phyloP scores from a whole-genome alignment of 1,140 invertebrate species.

The Ditylenchus dipsaci region DNA sequence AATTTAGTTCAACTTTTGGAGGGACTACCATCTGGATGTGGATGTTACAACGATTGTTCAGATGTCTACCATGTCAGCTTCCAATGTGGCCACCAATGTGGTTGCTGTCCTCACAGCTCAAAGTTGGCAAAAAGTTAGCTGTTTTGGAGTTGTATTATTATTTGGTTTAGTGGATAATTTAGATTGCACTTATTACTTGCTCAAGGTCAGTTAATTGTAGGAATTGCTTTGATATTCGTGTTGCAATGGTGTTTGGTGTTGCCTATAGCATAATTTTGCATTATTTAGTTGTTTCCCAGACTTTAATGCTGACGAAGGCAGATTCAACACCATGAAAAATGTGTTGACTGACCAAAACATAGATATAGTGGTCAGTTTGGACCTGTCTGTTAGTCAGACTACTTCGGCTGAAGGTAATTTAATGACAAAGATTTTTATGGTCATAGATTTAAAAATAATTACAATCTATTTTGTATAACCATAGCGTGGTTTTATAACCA shows the following conservation, averaged over 20 bases:
- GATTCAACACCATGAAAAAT: not conserved
- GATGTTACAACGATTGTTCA: too few relatives aligned
- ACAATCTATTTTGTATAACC: too few relatives aligned
- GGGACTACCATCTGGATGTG: constrained; percentile 5
- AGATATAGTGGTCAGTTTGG: not conserved
- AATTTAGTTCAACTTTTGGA: constrained; percentile 33
- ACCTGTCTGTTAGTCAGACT: not conserved
- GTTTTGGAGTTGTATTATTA: not conserved
- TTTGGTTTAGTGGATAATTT: not conserved
- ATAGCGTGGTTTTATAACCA: too few relatives aligned
- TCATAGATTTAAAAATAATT: too few relatives aligned
- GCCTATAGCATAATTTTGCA: too few relatives aligned
- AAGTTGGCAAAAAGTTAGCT: not conserved
- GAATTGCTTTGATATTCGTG: too few relatives aligned
- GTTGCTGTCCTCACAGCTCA: not conserved
- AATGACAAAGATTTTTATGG: too few relatives aligned
- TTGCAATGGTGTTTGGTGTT: too few relatives aligned
- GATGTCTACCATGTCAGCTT: constrained; percentile 6
- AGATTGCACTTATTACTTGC: constrained; percentile 11
- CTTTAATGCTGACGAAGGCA: not conserved
- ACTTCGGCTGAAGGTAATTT: not conserved
- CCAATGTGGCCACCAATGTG: constrained; percentile 1
- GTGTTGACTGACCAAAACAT: not conserved
- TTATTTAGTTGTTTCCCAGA: not conserved
- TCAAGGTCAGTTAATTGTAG: not conserved